Evolutionary conservation across 2,888 invertebrate species (phyloP), one percentile per base, ranked within the genome.

Genomic region (Ormyrus nitidulus): DNA sequence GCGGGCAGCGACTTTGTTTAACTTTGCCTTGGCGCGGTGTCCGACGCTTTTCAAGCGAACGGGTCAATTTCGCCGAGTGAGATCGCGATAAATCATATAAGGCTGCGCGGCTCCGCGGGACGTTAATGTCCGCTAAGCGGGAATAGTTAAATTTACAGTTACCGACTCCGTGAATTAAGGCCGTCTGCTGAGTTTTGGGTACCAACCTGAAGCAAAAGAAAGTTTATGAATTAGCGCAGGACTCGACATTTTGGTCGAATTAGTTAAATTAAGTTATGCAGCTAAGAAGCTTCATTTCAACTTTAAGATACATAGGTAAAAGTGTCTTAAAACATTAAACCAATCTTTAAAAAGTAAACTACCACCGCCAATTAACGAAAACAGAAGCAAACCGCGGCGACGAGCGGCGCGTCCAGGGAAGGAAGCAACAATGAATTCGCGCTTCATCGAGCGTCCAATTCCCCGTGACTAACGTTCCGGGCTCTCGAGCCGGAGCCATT

Each of bases 381-480:
- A 76, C 19, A 68, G 49, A 51, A 75, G 58, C 61, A 72, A 62
- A 51, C 51, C 13, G 34, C 8, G 48, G 48, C 46, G 10, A 49
- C 13, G 56, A 19, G 11, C 51, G 46, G 58, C 44, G 9, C 5
- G 44, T 7, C 19, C 62, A 51, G 62, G 10, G 54, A 54, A 64
- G 73, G 73, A 73, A 64, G 76, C 49, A 58, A 66, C 77, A 66
- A 78, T 71, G 64, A 66, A 46, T 34, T 68, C 59, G 72, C 64
- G 70, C 59, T 79, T 75, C 75, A 79, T 79, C 74, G 79, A 70
- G 74, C 65, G 34, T 58, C 70, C 48, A 75, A 79, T 75, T 53
- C 58, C 44, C 70, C 75, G 75, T 79, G 75, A 79, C 79, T 65
- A 71, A 74, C 64, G 77, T 64, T 64, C 62, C 61, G 59, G 48